These are phyloP conservation scores for Bombylius discolor DNA, from an alignment of 2,888 invertebrate genomes.

Conservation along the genomic window DNA sequence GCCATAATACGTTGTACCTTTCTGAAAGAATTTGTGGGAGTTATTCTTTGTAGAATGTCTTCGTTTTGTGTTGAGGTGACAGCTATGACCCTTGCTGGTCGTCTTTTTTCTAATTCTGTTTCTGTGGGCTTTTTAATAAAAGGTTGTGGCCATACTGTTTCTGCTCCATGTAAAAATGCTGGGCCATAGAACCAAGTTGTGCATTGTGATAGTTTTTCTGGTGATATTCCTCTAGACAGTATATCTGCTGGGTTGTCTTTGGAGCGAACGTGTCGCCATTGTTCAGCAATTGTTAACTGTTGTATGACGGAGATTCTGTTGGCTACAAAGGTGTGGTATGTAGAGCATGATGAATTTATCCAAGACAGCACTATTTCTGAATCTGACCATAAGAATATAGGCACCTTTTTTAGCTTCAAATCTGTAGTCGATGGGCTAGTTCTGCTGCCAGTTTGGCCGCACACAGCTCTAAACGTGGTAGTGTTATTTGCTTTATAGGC, in stretches of 20 bases:
- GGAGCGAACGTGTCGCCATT: constrained; percentile 11
- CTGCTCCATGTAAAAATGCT: neutral
- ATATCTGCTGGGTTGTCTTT: constrained; percentile 13
- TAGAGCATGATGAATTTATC: neutral
- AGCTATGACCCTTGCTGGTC: too few species aligned
- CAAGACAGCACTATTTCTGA: neutral
- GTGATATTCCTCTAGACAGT: constrained; percentile 11
- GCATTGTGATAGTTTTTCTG: constrained; percentile 3
- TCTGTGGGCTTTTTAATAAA: too few species aligned
- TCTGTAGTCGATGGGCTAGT: neutral
- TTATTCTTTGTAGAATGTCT: too few species aligned
- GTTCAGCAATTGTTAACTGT: neutral
- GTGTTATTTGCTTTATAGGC: too few species aligned
- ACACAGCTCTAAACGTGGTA: too few species aligned
- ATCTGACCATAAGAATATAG: neutral
- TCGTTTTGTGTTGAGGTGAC: too few species aligned
- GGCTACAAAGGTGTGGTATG: constrained; percentile 3
- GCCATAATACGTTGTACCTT: too few species aligned
- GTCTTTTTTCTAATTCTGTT: too few species aligned
- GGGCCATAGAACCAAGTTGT: constrained; percentile 15
- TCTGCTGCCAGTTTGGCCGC: neutral
- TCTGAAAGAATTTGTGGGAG: too few species aligned
- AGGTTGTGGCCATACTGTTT: neutral
- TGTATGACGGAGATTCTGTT: constrained; percentile 12
- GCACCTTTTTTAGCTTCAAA: neutral